These are phyloP conservation scores for Sylvia borin DNA, from an alignment of 2,797 vertebrate genomes.

Conservation along the genomic window DNA sequence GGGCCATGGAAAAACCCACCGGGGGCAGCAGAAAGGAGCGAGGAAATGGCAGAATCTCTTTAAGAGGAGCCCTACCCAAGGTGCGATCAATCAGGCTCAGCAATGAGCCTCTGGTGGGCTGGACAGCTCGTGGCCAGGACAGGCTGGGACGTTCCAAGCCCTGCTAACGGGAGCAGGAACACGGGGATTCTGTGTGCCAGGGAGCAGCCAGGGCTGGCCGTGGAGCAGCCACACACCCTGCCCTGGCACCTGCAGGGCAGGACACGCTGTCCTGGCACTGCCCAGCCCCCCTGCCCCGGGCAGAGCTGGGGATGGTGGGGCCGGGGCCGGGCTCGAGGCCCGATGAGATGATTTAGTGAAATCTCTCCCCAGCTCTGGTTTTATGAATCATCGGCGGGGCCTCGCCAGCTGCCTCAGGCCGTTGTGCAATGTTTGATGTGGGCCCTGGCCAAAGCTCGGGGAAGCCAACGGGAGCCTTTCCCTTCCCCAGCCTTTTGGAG, in stretches of 20 bases:
- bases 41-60: neutral
- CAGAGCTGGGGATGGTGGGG: neutral
- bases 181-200: fast-evolving
- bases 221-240: fast-evolving
- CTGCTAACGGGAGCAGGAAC: neutral
- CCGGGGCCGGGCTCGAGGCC: neutral
- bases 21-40: neutral
- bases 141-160: neutral
- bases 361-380: neutral
- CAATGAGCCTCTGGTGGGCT: slow-evolving; percentile 3
- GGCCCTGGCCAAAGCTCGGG: slow-evolving; percentile 46
- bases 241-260: neutral
- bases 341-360: slow-evolving; percentile 8
- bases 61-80: neutral
- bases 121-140: neutral
- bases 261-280: neutral
- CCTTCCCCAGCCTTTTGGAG: slow-evolving; percentile 20
- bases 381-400: slow-evolving; percentile 36
- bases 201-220: neutral
- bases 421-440: slow-evolving; percentile 63
- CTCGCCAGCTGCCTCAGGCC: slow-evolving; percentile 50
- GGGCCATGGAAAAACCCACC: neutral
- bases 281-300: neutral
- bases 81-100: slow-evolving; percentile 42
- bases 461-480: slow-evolving; percentile 49